Evolutionary conservation across 2,797 vertebrate genomes (phyloP).

Genomic region (Chelmon rostratus): DNA sequence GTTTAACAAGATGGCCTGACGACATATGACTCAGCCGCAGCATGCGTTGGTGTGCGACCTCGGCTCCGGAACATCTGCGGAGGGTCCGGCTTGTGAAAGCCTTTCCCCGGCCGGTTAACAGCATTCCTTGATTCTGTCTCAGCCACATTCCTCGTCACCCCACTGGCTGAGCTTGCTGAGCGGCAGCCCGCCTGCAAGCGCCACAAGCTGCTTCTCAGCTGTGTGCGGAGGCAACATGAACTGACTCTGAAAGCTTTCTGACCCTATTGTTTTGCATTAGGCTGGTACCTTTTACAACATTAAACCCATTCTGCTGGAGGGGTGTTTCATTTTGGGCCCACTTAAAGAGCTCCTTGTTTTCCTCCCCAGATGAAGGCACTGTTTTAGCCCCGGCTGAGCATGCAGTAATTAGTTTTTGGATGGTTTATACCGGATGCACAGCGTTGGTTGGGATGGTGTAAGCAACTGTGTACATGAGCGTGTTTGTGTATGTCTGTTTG

Average conservation of each 20-base stretch:
- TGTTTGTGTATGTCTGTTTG: slow-evolving; percentile 59
- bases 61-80: slow-evolving; percentile 74
- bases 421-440: slow-evolving; percentile 62
- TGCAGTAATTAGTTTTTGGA: slow-evolving; percentile 71
- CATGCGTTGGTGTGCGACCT: slow-evolving; percentile 46
- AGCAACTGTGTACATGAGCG: slow-evolving; percentile 30
- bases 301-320: slow-evolving; percentile 64
- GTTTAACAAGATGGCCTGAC: slow-evolving; percentile 54
- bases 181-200: slow-evolving; percentile 48
- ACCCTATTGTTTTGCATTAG: slow-evolving; percentile 68
- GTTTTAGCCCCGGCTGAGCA: slow-evolving; percentile 54
- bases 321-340: slow-evolving; percentile 51
- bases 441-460: slow-evolving; percentile 46
- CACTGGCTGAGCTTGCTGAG: slow-evolving; percentile 74
- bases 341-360: slow-evolving; percentile 70
- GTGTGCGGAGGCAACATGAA: slow-evolving; percentile 64
- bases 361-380: slow-evolving; percentile 56
- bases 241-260: slow-evolving; percentile 55
- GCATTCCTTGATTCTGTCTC: slow-evolving; percentile 81
- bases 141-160: slow-evolving; percentile 79
- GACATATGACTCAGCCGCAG: slow-evolving; percentile 57
- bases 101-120: slow-evolving; percentile 65
- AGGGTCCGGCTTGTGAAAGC: slow-evolving; percentile 63
- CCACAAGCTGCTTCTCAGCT: slow-evolving; percentile 62
- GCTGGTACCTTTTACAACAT: slow-evolving; percentile 69